Conservation (phyloP, 2,113 vertebrate species). For the Psophia crepitans region DNA sequence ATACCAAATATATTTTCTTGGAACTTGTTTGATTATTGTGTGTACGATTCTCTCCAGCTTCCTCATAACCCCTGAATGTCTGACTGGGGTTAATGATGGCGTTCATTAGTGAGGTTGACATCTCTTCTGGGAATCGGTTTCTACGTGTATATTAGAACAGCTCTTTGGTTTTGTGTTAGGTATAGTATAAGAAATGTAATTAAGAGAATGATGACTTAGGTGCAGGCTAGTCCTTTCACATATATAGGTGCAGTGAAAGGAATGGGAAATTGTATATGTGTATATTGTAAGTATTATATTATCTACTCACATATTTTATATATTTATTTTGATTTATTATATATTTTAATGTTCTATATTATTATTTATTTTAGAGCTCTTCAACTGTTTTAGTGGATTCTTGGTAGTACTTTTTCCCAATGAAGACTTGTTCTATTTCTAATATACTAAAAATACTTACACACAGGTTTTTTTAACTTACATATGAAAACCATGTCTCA, state of each 20-base stretch:
- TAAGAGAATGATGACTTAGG: background rate
- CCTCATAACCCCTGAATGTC: background rate
- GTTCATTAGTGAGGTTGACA: background rate
- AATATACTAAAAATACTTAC: background rate
- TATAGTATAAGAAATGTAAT: background rate
- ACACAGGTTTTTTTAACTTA: background rate
- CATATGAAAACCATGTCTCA: background rate
- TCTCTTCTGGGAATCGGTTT: background rate
- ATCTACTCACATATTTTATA: background rate
- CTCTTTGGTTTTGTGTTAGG: background rate
- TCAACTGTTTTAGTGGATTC: background rate
- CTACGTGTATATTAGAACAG: background rate
- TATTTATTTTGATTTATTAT: background rate
- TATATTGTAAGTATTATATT: background rate
- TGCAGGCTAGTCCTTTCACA: background rate
- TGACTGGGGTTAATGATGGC: background rate
- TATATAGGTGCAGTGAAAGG: background rate
- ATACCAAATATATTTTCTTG: background rate
- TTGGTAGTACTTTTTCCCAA: background rate
- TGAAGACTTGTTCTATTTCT: background rate
- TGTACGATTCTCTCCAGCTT: background rate
- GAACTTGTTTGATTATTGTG: background rate
- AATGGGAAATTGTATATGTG: background rate
- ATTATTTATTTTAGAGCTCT: background rate
- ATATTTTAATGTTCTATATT: background rate